phyloP scores from a whole-genome alignment of 1,140 invertebrate species.

The Drosophila repletoides region DNA sequence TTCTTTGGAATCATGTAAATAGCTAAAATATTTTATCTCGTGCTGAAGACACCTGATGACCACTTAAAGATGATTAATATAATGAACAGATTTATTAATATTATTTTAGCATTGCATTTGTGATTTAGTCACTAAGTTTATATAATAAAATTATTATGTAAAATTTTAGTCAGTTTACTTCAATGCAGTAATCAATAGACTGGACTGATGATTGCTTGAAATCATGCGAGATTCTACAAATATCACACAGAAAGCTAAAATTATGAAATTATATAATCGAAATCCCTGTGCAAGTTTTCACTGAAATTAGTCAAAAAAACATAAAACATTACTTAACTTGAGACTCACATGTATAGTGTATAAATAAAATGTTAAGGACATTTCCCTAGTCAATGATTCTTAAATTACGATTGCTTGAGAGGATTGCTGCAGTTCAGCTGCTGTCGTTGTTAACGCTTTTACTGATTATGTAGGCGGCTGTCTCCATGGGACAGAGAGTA shows the following conservation, averaged over 20 bases:
- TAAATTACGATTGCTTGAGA: not conserved
- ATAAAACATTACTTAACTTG: slow-evolving; percentile 6
- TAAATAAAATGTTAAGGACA: not conserved
- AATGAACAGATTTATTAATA: not conserved
- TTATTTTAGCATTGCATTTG: not conserved
- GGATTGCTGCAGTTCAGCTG: slow-evolving; percentile 42
- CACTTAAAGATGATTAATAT: not conserved
- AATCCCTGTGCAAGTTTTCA: not conserved
- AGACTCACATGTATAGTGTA: slow-evolving; percentile 10
- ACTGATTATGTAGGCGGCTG: slow-evolving; percentile 54
- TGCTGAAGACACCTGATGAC: too few species aligned
- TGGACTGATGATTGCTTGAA: slow-evolving; percentile 41
- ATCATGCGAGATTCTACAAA: slow-evolving; percentile 27
- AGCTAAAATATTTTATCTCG: too few species aligned
- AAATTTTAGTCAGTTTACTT: not conserved
- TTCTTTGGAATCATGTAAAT: too few species aligned
- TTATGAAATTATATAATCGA: slow-evolving; percentile 7
- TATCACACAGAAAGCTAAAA: slow-evolving; percentile 58
- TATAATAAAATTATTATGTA: slow-evolving; percentile 1
- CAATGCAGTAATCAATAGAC: not conserved
- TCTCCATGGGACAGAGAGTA: slow-evolving; percentile 69
- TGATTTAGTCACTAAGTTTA: slow-evolving; percentile 12
- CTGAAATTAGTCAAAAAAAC: not conserved
- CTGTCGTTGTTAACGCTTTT: slow-evolving; percentile 30
- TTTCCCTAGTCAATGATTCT: slow-evolving; percentile 9